Evolutionary conservation across 2,888 invertebrate genomes (phyloP), one percentile per base, ranked within the genome.

Genomic region (Mycogona germanica): DNA sequence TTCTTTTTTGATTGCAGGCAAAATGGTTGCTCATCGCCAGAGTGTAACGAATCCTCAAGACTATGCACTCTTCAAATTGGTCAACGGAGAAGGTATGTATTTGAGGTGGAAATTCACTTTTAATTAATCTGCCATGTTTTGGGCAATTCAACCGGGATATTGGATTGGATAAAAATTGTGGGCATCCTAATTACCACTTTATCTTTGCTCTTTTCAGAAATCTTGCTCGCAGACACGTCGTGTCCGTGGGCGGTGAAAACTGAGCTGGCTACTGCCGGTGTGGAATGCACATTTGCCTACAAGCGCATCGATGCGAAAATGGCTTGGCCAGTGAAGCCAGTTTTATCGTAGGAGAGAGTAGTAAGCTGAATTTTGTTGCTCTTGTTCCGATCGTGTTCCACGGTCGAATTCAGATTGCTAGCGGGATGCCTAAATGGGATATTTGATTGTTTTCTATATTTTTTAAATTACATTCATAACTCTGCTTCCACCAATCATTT

Each of bases 11-110:
- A 30, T 46, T 46, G 17, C 58, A 70, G 70, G 68, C 63, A 63
- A 65, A 50, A 88, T 92, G 66, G 85, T 96, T 54, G 95, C 95
- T 17, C 92, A 93, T 68, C 92, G 93, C 67, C 87, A 92, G 55
- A 81, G 87, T 65, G 89, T 96, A 62, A 93, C 93, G 55, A 96
- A 95, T 72, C 91, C 95, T 19, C 92, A 93, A 71, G 95, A 96
- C 70, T 95, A 92, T 68, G 91, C 88, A 53, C 78, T 96, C 53
- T 95, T 87, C 67, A 83, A 88, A 60, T 73, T 93, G 57, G 84
- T 87, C 54, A 86, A 89, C 66, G 91, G 91, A 62, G 86, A 89
- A 77, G 88, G 88, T 88, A 70, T 57, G 17, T 2, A 35, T 32
- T 30, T 32, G 17, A 19, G 9, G 19, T 14, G 19, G 19, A 41